Evolutionary conservation across 2,797 vertebrate species (phyloP), one percentile per base, ranked within the genome.

Genomic region (Chiloscyllium punctatum): DNA sequence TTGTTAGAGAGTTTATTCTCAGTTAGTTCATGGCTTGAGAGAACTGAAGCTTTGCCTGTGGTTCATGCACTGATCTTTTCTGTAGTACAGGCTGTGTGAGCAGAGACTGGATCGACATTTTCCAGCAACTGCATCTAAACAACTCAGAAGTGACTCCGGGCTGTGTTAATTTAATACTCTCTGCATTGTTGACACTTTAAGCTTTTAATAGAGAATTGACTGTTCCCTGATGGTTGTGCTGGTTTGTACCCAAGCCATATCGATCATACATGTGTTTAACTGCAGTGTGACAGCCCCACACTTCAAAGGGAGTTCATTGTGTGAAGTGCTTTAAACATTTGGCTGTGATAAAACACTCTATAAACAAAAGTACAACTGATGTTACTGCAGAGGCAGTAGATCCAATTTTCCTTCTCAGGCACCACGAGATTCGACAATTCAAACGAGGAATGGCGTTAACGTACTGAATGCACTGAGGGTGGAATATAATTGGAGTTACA

Each of bases 221-320:
- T 68, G 90, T 92, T 92, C 90, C 90, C 90, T 92, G 90, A 92
- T 92, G 90, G 57, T 90, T 92, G 0, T 92, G 90, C 90, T 92
- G 90, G 90, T 92, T 92, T 92, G 57, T 91, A 66, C 57, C 23
- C 88, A n/a, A 91, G 16, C 90, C 33, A 25, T 68, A 92, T 68
- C 15, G 90, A 92, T 92, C 90, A 92, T 68, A 66, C 90, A 68
- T 92, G 90, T 92, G 90, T 92, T 92, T 92, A 68, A 68, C 62
- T 92, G 90, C 90, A 9, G 18, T 68, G 87, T 68, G 90, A 92
- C 90, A 92, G 62, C 62, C 6, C 57, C 37, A 62, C 18, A 92
- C 62, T 92, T 92, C 90, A 92, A 92, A 92, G 90, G 90, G 57
- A 92, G 90, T 66, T 42, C 62, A 68, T 68, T 92, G 90, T 92